These are phyloP conservation scores for Chaenocephalus aceratus DNA, from an alignment of 2,113 vertebrate genomes.

Conservation along the genomic window DNA sequence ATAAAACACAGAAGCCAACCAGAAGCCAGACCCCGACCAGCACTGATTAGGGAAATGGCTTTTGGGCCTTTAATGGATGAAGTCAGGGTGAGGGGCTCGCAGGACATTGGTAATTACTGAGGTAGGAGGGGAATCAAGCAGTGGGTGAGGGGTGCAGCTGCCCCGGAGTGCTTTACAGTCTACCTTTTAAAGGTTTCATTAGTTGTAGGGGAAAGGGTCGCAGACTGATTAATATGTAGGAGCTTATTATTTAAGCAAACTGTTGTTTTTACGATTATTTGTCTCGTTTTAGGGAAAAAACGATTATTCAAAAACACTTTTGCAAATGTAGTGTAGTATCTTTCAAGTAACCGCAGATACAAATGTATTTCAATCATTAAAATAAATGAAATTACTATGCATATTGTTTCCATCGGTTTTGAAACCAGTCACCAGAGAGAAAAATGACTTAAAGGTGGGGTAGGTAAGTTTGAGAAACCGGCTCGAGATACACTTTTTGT, in stretches of 20 bases:
- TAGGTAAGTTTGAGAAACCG: too few relatives aligned
- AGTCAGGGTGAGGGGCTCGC: constrained; percentile 35
- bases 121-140: constrained; percentile 26
- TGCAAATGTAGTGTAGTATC: not conserved
- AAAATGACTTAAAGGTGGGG: too few relatives aligned
- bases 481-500: too few relatives aligned
- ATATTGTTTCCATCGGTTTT: too few relatives aligned
- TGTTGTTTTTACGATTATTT: not conserved
- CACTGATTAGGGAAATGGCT: constrained; percentile 74
- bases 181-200: not conserved
- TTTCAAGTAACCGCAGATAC: too few relatives aligned
- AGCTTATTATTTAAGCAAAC: not conserved
- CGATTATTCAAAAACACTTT: not conserved
- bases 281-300: not conserved
- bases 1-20: constrained; percentile 68
- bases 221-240: not conserved
- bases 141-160: constrained; percentile 37
- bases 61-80: constrained; percentile 69
- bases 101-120: constrained; percentile 70
- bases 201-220: not conserved
- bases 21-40: constrained; percentile 60
- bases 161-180: constrained; percentile 4
- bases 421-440: too few relatives aligned
- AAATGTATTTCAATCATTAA: too few relatives aligned
- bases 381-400: too few relatives aligned